phyloP scores from a whole-genome alignment of 2,113 vertebrate species.

The Tichodroma muraria region DNA sequence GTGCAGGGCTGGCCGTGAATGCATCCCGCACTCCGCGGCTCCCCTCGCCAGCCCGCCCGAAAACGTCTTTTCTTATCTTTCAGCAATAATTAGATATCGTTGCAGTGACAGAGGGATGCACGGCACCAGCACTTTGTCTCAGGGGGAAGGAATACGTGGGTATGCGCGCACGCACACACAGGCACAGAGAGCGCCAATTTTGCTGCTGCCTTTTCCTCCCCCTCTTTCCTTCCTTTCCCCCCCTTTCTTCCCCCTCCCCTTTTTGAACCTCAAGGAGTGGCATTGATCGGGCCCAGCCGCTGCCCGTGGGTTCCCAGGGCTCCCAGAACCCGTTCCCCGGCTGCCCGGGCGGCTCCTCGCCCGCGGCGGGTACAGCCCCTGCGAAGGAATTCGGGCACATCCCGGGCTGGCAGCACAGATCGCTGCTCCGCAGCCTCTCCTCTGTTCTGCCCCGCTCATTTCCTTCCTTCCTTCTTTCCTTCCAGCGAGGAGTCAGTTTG shows the following conservation, averaged over 20 bases:
- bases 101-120: background rate
- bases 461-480: background rate
- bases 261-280: background rate
- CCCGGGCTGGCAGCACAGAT: background rate
- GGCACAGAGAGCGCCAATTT: background rate
- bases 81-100: background rate
- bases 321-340: background rate
- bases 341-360: background rate
- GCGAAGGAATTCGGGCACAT: background rate
- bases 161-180: background rate
- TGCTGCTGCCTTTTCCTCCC: background rate
- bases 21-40: background rate
- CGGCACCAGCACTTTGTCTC: background rate
- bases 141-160: background rate
- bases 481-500: background rate
- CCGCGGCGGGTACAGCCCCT: background rate
- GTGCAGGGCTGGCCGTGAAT: background rate
- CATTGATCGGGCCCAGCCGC: background rate
- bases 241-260: background rate
- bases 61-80: background rate
- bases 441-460: background rate
- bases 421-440: background rate
- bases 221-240: rapidly evolving
- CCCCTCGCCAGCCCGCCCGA: background rate
- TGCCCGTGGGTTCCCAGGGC: background rate